phyloP scores from a whole-genome alignment of 2,113 vertebrate genomes.

The Aythya baeri region DNA sequence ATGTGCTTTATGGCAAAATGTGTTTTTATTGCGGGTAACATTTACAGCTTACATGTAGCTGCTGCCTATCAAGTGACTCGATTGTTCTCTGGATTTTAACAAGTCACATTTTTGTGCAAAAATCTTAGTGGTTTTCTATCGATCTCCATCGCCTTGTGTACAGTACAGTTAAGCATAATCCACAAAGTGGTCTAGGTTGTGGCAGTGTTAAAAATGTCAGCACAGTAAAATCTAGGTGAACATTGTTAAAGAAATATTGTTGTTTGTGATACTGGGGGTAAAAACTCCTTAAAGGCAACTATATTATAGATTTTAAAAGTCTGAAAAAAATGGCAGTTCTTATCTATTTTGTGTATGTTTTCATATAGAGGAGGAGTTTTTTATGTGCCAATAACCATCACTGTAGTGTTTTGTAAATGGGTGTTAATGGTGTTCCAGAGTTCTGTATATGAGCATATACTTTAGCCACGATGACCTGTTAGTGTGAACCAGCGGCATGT shows the following conservation, averaged over 20 bases:
- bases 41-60: slow-evolving; percentile 78
- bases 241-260: slow-evolving; percentile 62
- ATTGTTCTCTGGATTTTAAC: slow-evolving; percentile 64
- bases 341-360: slow-evolving; percentile 71
- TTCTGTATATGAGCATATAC: slow-evolving; percentile 67
- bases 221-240: slow-evolving; percentile 67
- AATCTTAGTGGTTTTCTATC: slow-evolving; percentile 77
- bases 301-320: slow-evolving; percentile 75
- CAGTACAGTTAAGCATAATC: slow-evolving; percentile 77
- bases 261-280: slow-evolving; percentile 70
- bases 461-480: slow-evolving; percentile 67
- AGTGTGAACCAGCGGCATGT: slow-evolving; percentile 49
- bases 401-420: slow-evolving; percentile 73
- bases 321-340: slow-evolving; percentile 49
- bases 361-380: slow-evolving; percentile 70
- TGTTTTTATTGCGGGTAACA: slow-evolving; percentile 72
- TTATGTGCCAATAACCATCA: slow-evolving; percentile 75
- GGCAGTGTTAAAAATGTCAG: slow-evolving; percentile 71
- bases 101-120: slow-evolving; percentile 59
- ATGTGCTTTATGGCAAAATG: slow-evolving; percentile 67
- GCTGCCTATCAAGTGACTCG: slow-evolving; percentile 69
- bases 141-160: slow-evolving; percentile 82
- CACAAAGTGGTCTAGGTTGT: slow-evolving; percentile 70
- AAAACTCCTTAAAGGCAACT: slow-evolving; percentile 75
- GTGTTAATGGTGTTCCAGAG: slow-evolving; percentile 72